These are phyloP conservation scores for Melanerpes formicivorus DNA, from an alignment of 2,113 vertebrate species.

Conservation along the genomic window DNA sequence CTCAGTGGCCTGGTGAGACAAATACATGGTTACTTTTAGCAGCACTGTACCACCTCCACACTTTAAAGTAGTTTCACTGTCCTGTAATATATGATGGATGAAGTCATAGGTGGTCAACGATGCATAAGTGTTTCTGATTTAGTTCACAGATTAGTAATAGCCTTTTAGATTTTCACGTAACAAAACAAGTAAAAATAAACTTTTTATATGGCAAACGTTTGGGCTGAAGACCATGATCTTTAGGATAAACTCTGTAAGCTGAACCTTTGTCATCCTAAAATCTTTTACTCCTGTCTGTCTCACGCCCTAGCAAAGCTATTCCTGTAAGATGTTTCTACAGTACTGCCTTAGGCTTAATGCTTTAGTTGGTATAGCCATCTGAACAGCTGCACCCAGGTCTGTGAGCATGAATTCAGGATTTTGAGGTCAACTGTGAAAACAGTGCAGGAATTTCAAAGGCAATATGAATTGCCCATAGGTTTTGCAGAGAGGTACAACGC, in stretches of 20 bases:
- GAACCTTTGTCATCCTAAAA: neutral
- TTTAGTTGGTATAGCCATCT: neutral
- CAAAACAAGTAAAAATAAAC: neutral
- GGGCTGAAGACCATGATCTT: neutral
- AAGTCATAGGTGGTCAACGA: neutral
- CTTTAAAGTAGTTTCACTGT: neutral
- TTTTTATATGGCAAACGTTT: neutral
- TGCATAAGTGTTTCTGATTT: neutral
- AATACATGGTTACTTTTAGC: neutral
- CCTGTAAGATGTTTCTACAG: neutral
- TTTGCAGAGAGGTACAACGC: neutral
- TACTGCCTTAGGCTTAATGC: rapidly evolving
- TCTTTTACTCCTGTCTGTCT: neutral
- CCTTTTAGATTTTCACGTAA: neutral
- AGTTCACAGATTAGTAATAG: neutral
- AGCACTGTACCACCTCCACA: neutral
- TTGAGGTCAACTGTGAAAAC: neutral
- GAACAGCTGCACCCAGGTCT: neutral
- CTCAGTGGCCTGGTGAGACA: conserved; percentile 94
- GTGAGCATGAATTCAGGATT: neutral
- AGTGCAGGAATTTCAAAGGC: neutral
- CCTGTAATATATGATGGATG: neutral
- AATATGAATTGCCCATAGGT: neutral
- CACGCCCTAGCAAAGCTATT: neutral
- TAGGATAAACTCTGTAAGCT: neutral